Conservation (phyloP, 2,113 vertebrate genomes). For the Rhegmatorhina hoffmannsi region DNA sequence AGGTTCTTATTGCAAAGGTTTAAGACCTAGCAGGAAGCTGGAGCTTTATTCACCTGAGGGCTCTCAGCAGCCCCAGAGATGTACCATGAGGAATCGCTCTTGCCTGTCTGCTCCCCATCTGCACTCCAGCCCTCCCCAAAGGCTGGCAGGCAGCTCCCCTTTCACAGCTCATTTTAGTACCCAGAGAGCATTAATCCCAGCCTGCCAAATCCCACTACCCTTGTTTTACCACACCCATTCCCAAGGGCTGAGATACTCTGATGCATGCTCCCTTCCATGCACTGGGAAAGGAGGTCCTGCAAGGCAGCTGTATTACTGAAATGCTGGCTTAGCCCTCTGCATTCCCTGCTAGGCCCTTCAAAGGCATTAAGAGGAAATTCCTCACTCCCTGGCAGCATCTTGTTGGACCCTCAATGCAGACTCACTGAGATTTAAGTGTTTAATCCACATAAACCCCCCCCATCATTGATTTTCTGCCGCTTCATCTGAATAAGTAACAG, state of each 20-base stretch:
- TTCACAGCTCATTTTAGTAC: not conserved
- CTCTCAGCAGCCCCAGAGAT: not conserved
- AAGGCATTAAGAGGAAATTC: not conserved
- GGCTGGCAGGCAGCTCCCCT: not conserved
- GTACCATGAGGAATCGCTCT: not conserved
- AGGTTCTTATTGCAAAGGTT: not conserved
- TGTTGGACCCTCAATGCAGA: not conserved
- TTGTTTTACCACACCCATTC: not conserved
- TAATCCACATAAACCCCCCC: not conserved
- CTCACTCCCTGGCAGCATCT: not conserved
- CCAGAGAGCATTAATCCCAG: not conserved
- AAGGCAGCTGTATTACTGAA: not conserved
- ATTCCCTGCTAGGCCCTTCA: not conserved
- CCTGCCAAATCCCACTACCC: not conserved
- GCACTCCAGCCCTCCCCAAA: not conserved
- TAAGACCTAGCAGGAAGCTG: conserved; percentile 11
- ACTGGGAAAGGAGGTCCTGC: not conserved
- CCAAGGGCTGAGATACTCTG: not conserved
- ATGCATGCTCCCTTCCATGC: not conserved
- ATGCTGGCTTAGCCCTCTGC: not conserved
- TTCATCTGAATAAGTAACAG: not conserved
- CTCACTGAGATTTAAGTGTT: not conserved
- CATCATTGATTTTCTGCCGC: not conserved
- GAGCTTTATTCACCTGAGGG: not conserved
- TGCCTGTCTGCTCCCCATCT: not conserved